Conservation (phyloP, 2,888 invertebrate genomes). For the Xylophagus ater region DNA sequence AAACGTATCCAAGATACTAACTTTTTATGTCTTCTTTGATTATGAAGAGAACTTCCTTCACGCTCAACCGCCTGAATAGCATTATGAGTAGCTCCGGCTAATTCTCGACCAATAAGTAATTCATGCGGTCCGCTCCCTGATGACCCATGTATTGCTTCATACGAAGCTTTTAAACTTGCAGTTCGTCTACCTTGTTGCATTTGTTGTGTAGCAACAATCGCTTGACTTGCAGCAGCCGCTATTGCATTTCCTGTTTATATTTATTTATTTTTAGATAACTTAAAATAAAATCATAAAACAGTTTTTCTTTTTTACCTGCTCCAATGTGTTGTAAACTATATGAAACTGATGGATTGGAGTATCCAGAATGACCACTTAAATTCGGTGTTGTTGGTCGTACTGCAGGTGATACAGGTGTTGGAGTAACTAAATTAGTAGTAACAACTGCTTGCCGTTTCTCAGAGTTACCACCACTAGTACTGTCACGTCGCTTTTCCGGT, state of each 20-base stretch:
- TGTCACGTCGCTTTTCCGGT: slow-evolving; percentile 65
- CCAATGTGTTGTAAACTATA: slow-evolving; percentile 72
- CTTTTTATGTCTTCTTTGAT: slow-evolving; percentile 54
- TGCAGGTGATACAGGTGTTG: slow-evolving; percentile 18
- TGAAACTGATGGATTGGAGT: slow-evolving; percentile 38
- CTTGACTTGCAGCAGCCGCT: slow-evolving; percentile 89
- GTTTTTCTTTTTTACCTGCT: slow-evolving; percentile 45
- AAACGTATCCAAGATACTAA: slow-evolving; percentile 22
- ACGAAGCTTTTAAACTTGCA: slow-evolving; percentile 88
- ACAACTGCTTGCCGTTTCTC: slow-evolving; percentile 35
- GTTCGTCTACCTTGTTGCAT: slow-evolving; percentile 92
- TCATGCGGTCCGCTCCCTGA: slow-evolving; percentile 51
- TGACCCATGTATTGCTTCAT: slow-evolving; percentile 71
- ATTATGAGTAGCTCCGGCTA: slow-evolving; percentile 61
- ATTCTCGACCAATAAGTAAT: slow-evolving; percentile 57
- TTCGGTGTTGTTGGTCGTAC: slow-evolving; percentile 26
- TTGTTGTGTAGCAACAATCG: slow-evolving; percentile 91
- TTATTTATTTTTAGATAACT: too few species aligned
- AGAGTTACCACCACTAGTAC: slow-evolving; percentile 35
- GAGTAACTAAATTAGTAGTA: slow-evolving; percentile 10
- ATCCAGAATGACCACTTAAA: slow-evolving; percentile 29
- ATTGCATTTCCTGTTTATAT: slow-evolving; percentile 73
- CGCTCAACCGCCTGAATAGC: slow-evolving; percentile 57
- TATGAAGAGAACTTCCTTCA: slow-evolving; percentile 43
- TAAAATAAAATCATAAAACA: not conserved